Conservation (phyloP, 2,113 vertebrate species). For the Oreocharis arfaki region DNA sequence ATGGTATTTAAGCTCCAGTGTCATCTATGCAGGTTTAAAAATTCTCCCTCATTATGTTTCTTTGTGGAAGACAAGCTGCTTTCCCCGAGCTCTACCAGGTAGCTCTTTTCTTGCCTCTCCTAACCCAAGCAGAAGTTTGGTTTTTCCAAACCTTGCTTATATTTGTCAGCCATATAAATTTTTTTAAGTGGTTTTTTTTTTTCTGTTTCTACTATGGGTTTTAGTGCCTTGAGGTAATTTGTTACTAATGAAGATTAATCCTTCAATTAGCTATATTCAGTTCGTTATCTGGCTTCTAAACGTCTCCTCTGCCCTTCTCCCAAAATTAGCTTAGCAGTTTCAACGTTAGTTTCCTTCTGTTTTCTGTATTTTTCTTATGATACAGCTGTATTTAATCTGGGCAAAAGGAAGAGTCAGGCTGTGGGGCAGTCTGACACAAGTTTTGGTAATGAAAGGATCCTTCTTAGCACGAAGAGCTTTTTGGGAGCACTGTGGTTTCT, state of each 20-base stretch:
- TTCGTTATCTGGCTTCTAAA: not conserved
- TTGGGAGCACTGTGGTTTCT: not conserved
- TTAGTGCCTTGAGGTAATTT: not conserved
- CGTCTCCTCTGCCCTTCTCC: not conserved
- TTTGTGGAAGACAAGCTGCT: not conserved
- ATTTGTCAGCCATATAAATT: not conserved
- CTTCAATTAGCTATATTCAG: not conserved
- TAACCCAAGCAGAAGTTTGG: not conserved
- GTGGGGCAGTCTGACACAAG: not conserved
- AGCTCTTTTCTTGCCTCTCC: not conserved
- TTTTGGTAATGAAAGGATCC: not conserved
- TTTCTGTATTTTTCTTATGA: not conserved
- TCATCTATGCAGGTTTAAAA: not conserved
- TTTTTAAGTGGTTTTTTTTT: not conserved
- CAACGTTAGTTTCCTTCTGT: not conserved
- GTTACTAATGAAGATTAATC: not conserved
- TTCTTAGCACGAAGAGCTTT: not conserved
- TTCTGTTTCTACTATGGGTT: not conserved
- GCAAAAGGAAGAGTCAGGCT: not conserved
- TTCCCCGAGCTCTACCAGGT: not conserved
- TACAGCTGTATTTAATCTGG: not conserved
- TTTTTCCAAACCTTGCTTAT: not conserved
- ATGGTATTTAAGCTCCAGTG: not conserved
- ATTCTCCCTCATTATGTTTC: not conserved
- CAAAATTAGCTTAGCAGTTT: not conserved